Evolutionary conservation across 35 echinoderm and acorn worm species (phyloP).

Genomic region (Ophiothrix spiculata): DNA sequence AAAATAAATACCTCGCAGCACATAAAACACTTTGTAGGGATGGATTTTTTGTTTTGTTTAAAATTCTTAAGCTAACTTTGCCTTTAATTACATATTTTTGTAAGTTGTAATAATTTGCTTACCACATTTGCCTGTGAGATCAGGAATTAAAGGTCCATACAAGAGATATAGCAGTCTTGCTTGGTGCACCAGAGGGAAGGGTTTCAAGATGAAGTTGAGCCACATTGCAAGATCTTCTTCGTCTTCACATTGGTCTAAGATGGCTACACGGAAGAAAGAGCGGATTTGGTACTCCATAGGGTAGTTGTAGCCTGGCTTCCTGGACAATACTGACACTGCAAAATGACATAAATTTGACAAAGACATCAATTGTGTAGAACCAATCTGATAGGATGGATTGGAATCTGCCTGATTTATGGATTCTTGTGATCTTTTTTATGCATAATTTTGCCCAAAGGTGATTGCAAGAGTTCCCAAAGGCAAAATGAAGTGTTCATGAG

Average conservation of each 20-base stretch:
- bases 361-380: too few species aligned
- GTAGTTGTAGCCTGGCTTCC: conserved; percentile 46
- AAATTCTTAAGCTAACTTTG: too few species aligned
- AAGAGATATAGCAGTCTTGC: conserved; percentile 80
- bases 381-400: too few species aligned
- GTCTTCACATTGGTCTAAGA: conserved; percentile 56
- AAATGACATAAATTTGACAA: too few species aligned
- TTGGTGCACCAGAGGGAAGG: conserved; percentile 89
- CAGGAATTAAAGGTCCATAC: conserved; percentile 65
- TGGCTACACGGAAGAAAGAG: conserved; percentile 63
- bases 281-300: conserved; percentile 51
- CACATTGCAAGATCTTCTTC: conserved; percentile 66
- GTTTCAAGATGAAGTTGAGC: conserved; percentile 78
- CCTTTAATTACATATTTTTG: too few species aligned
- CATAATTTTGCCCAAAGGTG: background rate
- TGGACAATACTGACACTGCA: conserved; percentile 56
- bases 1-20: too few species aligned
- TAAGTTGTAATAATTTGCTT: too few species aligned
- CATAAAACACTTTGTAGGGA: too few species aligned
- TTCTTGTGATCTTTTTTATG: background rate
- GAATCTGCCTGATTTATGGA: background rate
- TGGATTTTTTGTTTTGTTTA: too few species aligned
- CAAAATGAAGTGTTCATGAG: too few species aligned
- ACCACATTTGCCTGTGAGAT: background rate
- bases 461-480: too few species aligned